These are phyloP conservation scores for Seriola aureovittata DNA, from an alignment of 2,113 vertebrate species.

Conservation along the genomic window DNA sequence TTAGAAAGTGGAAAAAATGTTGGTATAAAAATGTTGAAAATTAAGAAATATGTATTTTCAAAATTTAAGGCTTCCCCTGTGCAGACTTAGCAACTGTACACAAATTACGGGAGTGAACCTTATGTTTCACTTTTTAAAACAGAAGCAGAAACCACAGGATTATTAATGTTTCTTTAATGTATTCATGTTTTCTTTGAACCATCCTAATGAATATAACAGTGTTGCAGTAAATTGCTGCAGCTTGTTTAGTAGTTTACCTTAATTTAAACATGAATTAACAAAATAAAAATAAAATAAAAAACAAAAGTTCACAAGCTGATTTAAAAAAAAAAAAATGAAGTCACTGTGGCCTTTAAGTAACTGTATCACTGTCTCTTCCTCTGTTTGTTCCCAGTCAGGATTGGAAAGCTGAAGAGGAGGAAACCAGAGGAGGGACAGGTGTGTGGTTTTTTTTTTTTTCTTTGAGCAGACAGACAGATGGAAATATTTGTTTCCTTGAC, in stretches of 20 bases:
- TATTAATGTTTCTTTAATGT: too few relatives aligned
- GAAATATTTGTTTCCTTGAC: constrained; percentile 34
- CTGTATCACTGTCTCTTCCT: not conserved
- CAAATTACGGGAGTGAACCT: too few relatives aligned
- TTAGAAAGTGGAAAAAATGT: too few relatives aligned
- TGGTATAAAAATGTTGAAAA: too few relatives aligned
- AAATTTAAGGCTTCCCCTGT: too few relatives aligned
- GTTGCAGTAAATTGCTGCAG: not conserved
- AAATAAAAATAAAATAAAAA: too few relatives aligned
- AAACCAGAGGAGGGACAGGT: constrained; percentile 79
- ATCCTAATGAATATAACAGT: not conserved
- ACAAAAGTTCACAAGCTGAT: too few relatives aligned
- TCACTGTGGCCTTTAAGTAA: not conserved
- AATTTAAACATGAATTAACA: not conserved
- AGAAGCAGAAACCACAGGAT: too few relatives aligned
- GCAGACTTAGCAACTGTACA: too few relatives aligned
- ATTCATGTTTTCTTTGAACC: too few relatives aligned
- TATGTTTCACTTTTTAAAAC: too few relatives aligned
- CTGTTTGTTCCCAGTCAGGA: constrained; percentile 74
- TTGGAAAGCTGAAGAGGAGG: constrained; percentile 79
- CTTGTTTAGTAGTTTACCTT: not conserved
- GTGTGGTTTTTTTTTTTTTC: not conserved
- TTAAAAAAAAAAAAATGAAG: not conserved
- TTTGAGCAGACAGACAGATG: not conserved
- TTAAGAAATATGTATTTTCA: too few relatives aligned